Conservation (phyloP, 2,797 vertebrate genomes). For the Anas acuta region DNA sequence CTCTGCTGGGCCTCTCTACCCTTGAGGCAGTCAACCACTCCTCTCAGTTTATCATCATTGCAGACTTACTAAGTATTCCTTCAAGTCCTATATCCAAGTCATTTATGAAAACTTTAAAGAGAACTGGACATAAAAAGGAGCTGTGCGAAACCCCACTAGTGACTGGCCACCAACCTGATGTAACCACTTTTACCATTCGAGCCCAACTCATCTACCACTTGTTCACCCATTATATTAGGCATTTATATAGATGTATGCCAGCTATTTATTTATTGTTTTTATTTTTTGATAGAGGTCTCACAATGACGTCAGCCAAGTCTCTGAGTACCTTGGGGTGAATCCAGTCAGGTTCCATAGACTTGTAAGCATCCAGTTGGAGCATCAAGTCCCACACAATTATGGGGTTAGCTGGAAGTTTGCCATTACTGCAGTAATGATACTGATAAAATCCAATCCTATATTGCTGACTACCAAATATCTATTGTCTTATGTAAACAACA, state of each 20-base stretch:
- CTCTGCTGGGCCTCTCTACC: background rate
- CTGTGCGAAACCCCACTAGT: background rate
- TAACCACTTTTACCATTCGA: background rate
- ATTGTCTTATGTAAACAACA: background rate
- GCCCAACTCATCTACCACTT: background rate
- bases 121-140: background rate
- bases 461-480: background rate
- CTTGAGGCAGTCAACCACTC: background rate
- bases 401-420: background rate
- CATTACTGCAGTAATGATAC: background rate
- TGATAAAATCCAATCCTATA: background rate
- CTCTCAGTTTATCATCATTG: background rate
- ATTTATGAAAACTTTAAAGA: background rate
- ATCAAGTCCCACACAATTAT: background rate
- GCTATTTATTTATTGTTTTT: background rate
- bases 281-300: background rate
- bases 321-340: background rate
- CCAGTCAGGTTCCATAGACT: background rate
- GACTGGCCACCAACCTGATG: background rate
- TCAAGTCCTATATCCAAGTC: background rate
- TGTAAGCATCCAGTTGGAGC: background rate
- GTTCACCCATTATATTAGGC: background rate
- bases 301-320: background rate
- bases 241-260: background rate
- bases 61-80: background rate